Evolutionary conservation across 2,797 vertebrate genomes (phyloP).

Genomic region (Crocidura indochinensis): DNA sequence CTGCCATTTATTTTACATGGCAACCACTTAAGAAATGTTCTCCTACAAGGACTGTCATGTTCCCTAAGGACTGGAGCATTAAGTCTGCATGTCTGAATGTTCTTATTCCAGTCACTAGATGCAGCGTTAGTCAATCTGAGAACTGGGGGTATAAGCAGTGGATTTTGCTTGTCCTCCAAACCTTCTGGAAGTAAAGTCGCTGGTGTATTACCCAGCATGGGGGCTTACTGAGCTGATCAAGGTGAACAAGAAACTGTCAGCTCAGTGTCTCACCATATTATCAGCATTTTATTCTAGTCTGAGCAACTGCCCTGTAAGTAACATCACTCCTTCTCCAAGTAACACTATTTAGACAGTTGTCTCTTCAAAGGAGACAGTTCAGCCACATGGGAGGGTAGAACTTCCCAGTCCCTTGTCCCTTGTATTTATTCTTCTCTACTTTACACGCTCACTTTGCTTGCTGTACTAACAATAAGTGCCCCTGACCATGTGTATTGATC

Average conservation of each 20-base stretch:
- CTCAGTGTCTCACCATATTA: neutral
- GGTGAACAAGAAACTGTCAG: constrained; percentile 80
- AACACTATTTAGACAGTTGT: constrained; percentile 65
- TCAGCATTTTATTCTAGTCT: constrained; percentile 74
- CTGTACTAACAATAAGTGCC: constrained; percentile 47
- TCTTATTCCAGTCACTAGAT: constrained; percentile 83
- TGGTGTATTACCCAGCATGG: constrained; percentile 73
- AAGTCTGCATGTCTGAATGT: constrained; percentile 79
- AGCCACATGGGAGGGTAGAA: constrained; percentile 56
- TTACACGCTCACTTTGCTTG: constrained; percentile 66
- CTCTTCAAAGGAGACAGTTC: constrained; percentile 70
- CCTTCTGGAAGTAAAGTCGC: constrained; percentile 73
- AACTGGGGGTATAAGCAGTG: constrained; percentile 62
- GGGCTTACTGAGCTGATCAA: constrained; percentile 73
- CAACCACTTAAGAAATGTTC: constrained; percentile 71
- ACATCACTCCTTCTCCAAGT: constrained; percentile 63
- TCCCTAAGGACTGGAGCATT: constrained; percentile 71
- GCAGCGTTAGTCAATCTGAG: constrained; percentile 68
- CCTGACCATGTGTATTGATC: constrained; percentile 77
- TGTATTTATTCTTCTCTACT: constrained; percentile 65
- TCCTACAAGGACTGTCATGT: constrained; percentile 80
- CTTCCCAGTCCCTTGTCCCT: constrained; percentile 70
- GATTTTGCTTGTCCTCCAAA: constrained; percentile 72
- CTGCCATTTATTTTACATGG: constrained; percentile 78
- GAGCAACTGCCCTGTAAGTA: constrained; percentile 50